These are phyloP conservation scores for Hydrophis major DNA, from an alignment of 2,797 vertebrate genomes.

Conservation along the genomic window DNA sequence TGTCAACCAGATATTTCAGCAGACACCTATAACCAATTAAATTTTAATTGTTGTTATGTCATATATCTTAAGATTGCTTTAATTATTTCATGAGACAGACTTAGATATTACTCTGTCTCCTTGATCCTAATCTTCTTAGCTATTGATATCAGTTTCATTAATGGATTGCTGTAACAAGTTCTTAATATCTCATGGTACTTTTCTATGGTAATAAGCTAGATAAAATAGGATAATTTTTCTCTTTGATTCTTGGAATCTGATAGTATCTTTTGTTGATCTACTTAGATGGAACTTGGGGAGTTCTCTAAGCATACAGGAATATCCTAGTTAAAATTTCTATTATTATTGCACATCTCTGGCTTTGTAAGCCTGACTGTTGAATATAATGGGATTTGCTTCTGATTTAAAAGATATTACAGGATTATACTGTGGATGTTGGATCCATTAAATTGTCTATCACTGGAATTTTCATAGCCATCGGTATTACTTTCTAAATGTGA, in stretches of 20 bases:
- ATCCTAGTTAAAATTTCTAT: not conserved
- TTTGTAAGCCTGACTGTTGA: not conserved
- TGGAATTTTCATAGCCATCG: not conserved
- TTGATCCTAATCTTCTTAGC: not conserved
- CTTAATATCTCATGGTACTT: not conserved
- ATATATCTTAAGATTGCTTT: not conserved
- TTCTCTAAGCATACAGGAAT: not conserved
- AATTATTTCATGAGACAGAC: not conserved
- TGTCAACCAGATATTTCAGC: not conserved
- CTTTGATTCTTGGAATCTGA: not conserved
- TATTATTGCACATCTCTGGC: not conserved
- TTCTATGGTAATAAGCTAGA: not conserved
- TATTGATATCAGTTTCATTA: not conserved
- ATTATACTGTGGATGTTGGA: not conserved
- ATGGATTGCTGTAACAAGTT: not conserved
- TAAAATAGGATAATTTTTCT: not conserved
- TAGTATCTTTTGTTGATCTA: not conserved
- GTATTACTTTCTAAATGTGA: not conserved
- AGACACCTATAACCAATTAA: not conserved
- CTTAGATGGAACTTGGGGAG: not conserved
- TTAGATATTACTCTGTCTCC: not conserved
- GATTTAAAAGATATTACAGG: not conserved
- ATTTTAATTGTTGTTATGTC: not conserved
- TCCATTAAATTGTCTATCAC: not conserved
- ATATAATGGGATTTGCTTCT: not conserved